phyloP scores from a whole-genome alignment of 2,888 invertebrate species.

The Andricus curvator region DNA sequence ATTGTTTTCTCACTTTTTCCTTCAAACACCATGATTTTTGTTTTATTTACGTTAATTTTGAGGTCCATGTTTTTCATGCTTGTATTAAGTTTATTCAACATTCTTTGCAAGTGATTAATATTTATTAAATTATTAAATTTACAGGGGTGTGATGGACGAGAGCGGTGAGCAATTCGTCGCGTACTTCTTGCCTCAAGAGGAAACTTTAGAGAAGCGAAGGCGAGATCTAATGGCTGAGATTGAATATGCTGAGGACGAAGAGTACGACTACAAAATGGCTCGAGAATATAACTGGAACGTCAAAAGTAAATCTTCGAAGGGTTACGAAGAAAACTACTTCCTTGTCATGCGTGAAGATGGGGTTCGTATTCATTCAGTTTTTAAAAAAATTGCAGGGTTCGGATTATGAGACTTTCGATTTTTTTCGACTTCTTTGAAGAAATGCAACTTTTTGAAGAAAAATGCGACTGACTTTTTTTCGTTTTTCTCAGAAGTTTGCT shows the following conservation, averaged over 20 bases:
- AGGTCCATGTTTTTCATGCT: too few relatives aligned
- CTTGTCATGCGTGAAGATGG: constrained; percentile 94
- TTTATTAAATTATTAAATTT: constrained; percentile 51
- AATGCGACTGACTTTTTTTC: too few relatives aligned
- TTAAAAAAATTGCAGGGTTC: not conserved
- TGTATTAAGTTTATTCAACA: too few relatives aligned
- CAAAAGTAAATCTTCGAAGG: constrained; percentile 96
- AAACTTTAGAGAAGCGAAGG: constrained; percentile 93
- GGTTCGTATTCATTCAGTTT: constrained; percentile 68
- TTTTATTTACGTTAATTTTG: too few relatives aligned
- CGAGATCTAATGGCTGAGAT: constrained; percentile 87
- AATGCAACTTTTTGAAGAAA: too few relatives aligned
- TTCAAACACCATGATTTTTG: too few relatives aligned
- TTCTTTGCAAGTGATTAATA: too few relatives aligned
- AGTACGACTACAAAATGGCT: constrained; percentile 98
- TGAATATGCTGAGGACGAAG: constrained; percentile 92
- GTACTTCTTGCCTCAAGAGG: constrained; percentile 97
- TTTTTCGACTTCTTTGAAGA: too few relatives aligned
- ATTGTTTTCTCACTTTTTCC: too few relatives aligned
- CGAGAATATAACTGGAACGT: constrained; percentile 99
- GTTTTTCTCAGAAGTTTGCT: too few relatives aligned
- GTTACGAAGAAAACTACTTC: constrained; percentile 98
- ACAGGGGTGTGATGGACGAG: constrained; percentile 98
- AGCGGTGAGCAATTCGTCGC: constrained; percentile 99
- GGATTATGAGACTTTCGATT: too few relatives aligned